Evolutionary conservation across 2,888 invertebrate genomes (phyloP).

Genomic region (Scaptomyza flava): DNA sequence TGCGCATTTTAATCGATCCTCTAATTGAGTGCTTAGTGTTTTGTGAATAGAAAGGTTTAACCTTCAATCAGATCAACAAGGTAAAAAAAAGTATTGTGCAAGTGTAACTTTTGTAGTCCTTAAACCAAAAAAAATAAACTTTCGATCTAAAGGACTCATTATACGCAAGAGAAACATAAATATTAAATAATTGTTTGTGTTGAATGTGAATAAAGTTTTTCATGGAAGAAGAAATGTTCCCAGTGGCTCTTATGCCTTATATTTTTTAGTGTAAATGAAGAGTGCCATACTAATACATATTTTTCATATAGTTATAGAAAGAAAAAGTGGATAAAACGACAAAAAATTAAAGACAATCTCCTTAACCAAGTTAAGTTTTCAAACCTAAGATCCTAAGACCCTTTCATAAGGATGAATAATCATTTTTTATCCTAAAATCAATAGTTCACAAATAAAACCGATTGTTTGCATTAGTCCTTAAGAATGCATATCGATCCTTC

Average conservation of each 20-base stretch:
- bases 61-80: conserved; percentile 23
- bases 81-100: conserved; percentile 4
- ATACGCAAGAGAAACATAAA: neutral
- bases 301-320: neutral
- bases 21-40: conserved; percentile 46
- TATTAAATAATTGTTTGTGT: neutral
- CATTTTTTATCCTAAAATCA: neutral
- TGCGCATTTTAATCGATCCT: conserved; percentile 11
- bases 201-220: neutral
- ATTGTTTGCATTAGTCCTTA: neutral
- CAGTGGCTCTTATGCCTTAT: neutral
- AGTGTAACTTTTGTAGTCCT: neutral
- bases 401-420: neutral
- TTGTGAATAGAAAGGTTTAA: neutral
- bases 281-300: neutral
- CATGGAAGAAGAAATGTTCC: neutral
- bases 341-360: neutral
- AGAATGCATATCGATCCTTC: neutral
- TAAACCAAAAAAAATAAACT: no score
- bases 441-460: no score
- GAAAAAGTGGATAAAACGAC: neutral
- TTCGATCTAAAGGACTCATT: neutral
- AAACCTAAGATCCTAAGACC: no score
- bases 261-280: neutral
- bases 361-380: no score